These are phyloP conservation scores for Erebia ligea DNA, from an alignment of 2,888 invertebrate species.

Conservation along the genomic window DNA sequence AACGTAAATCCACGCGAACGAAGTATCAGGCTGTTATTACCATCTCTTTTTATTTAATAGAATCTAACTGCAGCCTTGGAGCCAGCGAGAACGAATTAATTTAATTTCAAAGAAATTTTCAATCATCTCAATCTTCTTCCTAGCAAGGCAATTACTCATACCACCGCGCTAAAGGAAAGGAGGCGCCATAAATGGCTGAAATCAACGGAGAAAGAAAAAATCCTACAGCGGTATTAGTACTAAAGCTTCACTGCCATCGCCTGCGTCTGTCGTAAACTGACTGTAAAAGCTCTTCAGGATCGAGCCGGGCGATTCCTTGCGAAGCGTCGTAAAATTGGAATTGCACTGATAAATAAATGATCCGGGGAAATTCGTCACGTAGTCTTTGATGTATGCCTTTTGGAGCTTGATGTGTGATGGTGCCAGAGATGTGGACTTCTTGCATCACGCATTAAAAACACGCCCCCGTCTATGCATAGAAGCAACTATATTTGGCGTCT, in stretches of 20 bases:
- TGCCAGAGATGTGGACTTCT: too few relatives aligned
- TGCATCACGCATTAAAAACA: too few relatives aligned
- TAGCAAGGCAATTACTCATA: not conserved
- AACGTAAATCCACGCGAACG: too few relatives aligned
- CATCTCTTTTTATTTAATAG: too few relatives aligned
- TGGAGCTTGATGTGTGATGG: conserved; percentile 1
- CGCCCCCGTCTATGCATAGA: too few relatives aligned
- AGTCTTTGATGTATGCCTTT: conserved; percentile 31
- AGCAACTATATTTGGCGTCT: too few relatives aligned
- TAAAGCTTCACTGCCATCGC: conserved; percentile 28
- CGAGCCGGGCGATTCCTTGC: conserved; percentile 39
- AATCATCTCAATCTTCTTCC: not conserved
- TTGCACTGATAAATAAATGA: conserved; percentile 43
- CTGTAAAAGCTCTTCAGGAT: conserved; percentile 36
- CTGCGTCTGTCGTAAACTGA: conserved; percentile 38
- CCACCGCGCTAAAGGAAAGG: not conserved
- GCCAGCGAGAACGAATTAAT: too few relatives aligned
- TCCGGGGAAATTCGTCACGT: conserved; percentile 37
- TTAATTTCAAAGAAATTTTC: too few relatives aligned
- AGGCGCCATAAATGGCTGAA: conserved; percentile 13
- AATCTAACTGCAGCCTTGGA: too few relatives aligned
- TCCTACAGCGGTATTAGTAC: conserved; percentile 24
- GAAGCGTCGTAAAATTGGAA: conserved; percentile 44
- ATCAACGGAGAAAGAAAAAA: conserved; percentile 22
- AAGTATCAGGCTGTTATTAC: too few relatives aligned